Evolutionary conservation across 2,797 vertebrate species (phyloP), one percentile per base, ranked within the genome.

Genomic region (Pangasius djambal): DNA sequence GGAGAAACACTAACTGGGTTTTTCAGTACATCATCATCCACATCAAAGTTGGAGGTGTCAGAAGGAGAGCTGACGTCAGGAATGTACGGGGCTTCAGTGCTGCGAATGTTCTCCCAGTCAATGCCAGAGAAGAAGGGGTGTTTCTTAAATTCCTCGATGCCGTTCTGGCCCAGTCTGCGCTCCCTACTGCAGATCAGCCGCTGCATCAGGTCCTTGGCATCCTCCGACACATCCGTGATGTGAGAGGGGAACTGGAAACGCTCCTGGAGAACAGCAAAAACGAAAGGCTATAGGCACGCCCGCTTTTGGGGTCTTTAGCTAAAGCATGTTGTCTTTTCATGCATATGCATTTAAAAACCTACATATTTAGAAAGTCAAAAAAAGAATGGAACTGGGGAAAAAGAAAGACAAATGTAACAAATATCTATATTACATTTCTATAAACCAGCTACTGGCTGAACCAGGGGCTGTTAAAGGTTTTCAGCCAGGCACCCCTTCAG

Each of bases 1-100:
- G 22, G 8, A 81, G 28, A 48, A 57, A 83, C 20, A 96, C 98
- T 96, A 88, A 99, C 98, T 72, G 96, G 96, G 93, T 99, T 99
- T 92, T 99, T 97, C 3, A 99, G 96, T 25, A 98, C 95, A 16
- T 99, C 98, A 2, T 99, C 98, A 2, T 99, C 98, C 85, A 99
- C 98, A 0, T 99, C 98, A 0, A 99, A 99, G 95, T 99, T 99
- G 72, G 98, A 99, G 0, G 98, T 99, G 96, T 99, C 98, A 0
- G 98, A 99, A 52, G 98, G 98, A 40, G 98, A 99, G 94, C 98
- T 99, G 92, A 99, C 98, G 0, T 99, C 98, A 0, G 98, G 98
- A 92, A 99, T 98, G 91, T 99, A 99, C 6, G 98, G 98, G 0
- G 98, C 98, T 92, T 98, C 97, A 0, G 96, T 93, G 74, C 95